Conservation (phyloP, 37 sponge, comb jelly and placozoan genomes). For the Halisarca cf. caerulea region DNA sequence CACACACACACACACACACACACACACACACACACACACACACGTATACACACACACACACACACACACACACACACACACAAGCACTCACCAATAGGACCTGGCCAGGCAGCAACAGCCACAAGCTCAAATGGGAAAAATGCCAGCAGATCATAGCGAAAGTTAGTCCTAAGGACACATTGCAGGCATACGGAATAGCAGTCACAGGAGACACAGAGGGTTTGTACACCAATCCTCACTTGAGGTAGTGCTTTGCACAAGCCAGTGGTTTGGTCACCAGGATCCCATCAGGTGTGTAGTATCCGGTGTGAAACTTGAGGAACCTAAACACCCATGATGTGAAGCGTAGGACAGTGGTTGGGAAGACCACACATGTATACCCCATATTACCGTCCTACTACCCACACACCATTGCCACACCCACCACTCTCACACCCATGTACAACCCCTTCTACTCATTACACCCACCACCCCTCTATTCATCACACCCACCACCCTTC, state of each 20-base stretch:
- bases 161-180: constrained; percentile 48
- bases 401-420: too few species aligned
- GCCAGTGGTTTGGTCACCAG: constrained; percentile 61
- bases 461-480: too few species aligned
- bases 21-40: too few species aligned
- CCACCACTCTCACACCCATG: too few species aligned
- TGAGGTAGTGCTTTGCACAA: constrained; percentile 77
- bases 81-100: background rate
- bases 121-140: constrained; percentile 68
- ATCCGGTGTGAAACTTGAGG: constrained; percentile 67
- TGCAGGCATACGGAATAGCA: background rate
- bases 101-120: constrained; percentile 23
- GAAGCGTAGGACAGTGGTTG: background rate
- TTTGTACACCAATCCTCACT: constrained; percentile 22
- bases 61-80: background rate
- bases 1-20: too few species aligned
- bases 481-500: too few species aligned
- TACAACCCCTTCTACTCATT: too few species aligned
- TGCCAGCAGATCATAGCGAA: constrained; percentile 57
- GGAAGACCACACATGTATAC: too few species aligned
- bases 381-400: too few species aligned
- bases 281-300: constrained; percentile 46
- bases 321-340: constrained; percentile 25
- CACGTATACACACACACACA: too few species aligned
- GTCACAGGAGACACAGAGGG: background rate